Base-by-base conservation (phyloP, 2,113 vertebrate species). In the Serilophus lunatus region DNA sequence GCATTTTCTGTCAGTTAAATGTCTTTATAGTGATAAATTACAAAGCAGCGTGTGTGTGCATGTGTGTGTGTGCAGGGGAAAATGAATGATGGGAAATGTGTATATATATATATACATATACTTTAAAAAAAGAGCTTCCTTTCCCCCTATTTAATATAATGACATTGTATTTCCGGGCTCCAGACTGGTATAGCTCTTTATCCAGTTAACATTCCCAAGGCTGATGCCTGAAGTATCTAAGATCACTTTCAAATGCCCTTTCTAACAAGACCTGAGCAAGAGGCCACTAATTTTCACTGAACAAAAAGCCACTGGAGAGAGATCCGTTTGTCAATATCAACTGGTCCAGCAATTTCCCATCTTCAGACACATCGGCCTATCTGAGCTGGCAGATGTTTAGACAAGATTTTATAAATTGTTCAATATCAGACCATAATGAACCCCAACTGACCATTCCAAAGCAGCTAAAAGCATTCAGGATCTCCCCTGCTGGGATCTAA, bases 331-430 rank as follows among this genome's bases (percentile, higher is more conserved):
- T 98, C 98, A 98, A 98, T 98, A 98, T 98, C 98, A 98, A 98
- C 98, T 97, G 98, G 97, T 96, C 97, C 97, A 97, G 98, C 98
- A 98, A 99, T 98, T 98, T 98, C 98, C 98, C 98, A 98, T 98
- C 98, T 97, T 97, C 96, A 97, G 97, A 97, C 97, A 96, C 98
- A 91, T 96, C 93, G 42, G 98, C 98, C 98, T 98, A 99, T 99
- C 98, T 98, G 98, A 98, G 98, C 98, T 98, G 98, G 98, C 99
- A 99, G 99, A 99, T 99, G 99, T 99, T 99, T 98, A 99, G 98
- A 99, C 99, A 99, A 98, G 98, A 98, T 99, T 99, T 99, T 99
- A 99, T 99, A 99, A 99, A 99, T 99, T 98, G 99, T 98, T 99
- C 99, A 98, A 98, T 99, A 99, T 98, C 98, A 98, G 97, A 97